A percentile compares a stretch with the other conserved stretches of the same genome.
phyloP scores from a whole-genome alignment of 92 coral and sea anemone genomes.

The Zoanthus sansibaricus region DNA sequence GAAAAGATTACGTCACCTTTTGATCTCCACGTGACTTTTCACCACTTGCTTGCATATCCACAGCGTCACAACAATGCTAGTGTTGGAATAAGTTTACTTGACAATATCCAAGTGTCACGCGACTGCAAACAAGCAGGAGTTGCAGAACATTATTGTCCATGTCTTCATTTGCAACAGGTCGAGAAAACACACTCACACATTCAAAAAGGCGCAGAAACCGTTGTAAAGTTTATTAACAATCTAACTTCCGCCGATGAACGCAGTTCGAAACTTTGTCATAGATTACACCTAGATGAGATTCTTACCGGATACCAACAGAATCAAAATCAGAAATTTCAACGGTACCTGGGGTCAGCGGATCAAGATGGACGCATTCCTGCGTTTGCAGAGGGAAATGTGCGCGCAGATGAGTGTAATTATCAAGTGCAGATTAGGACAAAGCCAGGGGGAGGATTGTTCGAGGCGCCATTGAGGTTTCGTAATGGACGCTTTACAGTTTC shows the following conservation, averaged over 20 bases:
- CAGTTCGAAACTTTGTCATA: constrained; percentile 66
- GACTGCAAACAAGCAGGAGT: constrained; percentile 83
- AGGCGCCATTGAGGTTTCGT: constrained; percentile 71
- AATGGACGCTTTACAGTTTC: constrained; percentile 65
- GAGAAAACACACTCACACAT: constrained; percentile 70
- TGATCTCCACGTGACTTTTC: constrained; percentile 86
- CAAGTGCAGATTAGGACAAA: constrained; percentile 74
- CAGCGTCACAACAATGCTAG: constrained; percentile 53
- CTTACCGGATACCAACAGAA: constrained; percentile 80
- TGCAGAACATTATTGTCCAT: constrained; percentile 96
- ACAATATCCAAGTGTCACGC: constrained; percentile 70
- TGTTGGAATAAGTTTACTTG: constrained; percentile 77
- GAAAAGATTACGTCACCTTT: constrained; percentile 86
- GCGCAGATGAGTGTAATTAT: constrained; percentile 76
- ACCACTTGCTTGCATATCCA: constrained; percentile 81
- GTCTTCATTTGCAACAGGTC: constrained; percentile 75
- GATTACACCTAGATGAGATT: constrained; percentile 67
- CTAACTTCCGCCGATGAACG: constrained; percentile 65
- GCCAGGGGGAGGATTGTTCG: constrained; percentile 89
- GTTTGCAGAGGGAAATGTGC: constrained; percentile 62
- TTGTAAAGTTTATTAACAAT: constrained; percentile 77
- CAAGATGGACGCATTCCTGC: constrained; percentile 83
- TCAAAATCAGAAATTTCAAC: constrained; percentile 73
- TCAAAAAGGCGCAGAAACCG: constrained; percentile 65
- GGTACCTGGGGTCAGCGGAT: constrained; percentile 82